These are phyloP conservation scores for Aleiodes alternator DNA, from an alignment of 2,888 invertebrate species.

Conservation along the genomic window DNA sequence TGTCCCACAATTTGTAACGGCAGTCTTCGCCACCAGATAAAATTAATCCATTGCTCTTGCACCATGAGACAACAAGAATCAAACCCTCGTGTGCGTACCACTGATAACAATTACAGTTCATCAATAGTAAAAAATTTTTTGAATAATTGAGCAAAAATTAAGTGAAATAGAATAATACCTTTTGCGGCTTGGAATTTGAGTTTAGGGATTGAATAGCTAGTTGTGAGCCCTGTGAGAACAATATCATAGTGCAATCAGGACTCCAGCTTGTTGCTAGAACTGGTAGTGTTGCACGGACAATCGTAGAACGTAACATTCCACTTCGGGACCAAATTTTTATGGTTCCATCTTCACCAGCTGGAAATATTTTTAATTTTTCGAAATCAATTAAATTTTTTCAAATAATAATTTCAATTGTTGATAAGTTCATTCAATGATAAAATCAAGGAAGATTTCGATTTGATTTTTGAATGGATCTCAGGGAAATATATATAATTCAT, in stretches of 20 bases:
- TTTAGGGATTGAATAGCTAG: conserved; percentile 84
- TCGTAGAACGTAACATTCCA: conserved; percentile 93
- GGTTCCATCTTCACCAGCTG: conserved; percentile 96
- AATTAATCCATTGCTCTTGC: conserved; percentile 91
- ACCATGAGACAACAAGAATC: conserved; percentile 96
- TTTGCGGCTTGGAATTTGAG: conserved; percentile 84
- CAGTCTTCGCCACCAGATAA: conserved; percentile 98
- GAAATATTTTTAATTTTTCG: neutral
- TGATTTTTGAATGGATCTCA: too few species aligned
- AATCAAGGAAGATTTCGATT: too few species aligned
- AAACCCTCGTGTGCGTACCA: conserved; percentile 98
- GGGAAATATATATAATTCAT: too few species aligned
- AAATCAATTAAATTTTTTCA: neutral
- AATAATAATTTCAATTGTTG: too few species aligned
- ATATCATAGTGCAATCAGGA: conserved; percentile 82
- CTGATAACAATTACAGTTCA: conserved; percentile 75
- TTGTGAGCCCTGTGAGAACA: conserved; percentile 83
- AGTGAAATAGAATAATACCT: conserved; percentile 75
- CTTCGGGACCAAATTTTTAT: conserved; percentile 98
- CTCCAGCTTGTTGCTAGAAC: conserved; percentile 92
- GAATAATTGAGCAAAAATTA: neutral
- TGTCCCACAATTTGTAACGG: conserved; percentile 95
- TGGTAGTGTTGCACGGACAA: conserved; percentile 88
- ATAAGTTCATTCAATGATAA: too few species aligned
- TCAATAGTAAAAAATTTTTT: neutral